phyloP scores from a whole-genome alignment of 2,113 vertebrate species.

The Zingel zingel region DNA sequence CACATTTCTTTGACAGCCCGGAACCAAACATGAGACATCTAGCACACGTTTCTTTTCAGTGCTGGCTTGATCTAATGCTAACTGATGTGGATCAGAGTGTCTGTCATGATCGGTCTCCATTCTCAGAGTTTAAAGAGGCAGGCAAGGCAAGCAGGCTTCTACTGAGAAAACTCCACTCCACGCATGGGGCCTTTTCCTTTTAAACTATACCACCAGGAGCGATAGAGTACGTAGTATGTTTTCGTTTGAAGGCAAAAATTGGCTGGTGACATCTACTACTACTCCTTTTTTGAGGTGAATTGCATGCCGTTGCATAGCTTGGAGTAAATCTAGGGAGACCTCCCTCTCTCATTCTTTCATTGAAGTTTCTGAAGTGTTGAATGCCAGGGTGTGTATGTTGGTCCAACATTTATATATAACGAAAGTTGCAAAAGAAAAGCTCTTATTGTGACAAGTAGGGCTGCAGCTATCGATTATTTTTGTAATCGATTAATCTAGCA shows the following conservation, averaged over 20 bases:
- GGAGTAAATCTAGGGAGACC: conserved; percentile 36
- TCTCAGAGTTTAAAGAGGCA: conserved; percentile 36
- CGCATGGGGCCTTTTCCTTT: conserved; percentile 28
- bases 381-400: background rate
- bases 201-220: conserved; percentile 16
- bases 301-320: conserved; percentile 50
- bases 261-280: conserved; percentile 43
- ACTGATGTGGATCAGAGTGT: conserved; percentile 67
- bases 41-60: conserved; percentile 21
- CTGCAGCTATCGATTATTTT: too few species aligned
- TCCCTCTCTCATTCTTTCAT: background rate
- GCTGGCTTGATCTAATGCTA: conserved; percentile 45
- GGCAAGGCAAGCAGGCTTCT: conserved; percentile 33
- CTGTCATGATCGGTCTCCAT: conserved; percentile 53
- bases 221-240: conserved; percentile 11
- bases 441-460: conserved; percentile 9
- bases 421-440: background rate
- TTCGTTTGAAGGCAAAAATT: conserved; percentile 65
- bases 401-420: background rate
- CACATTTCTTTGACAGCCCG: conserved; percentile 49
- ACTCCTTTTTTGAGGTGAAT: conserved; percentile 50
- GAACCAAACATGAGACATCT: conserved; percentile 40
- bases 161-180: conserved; percentile 9
- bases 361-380: background rate
- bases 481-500: too few species aligned